These are phyloP conservation scores for Phania funesta DNA, from an alignment of 2,888 invertebrate genomes.

Conservation along the genomic window DNA sequence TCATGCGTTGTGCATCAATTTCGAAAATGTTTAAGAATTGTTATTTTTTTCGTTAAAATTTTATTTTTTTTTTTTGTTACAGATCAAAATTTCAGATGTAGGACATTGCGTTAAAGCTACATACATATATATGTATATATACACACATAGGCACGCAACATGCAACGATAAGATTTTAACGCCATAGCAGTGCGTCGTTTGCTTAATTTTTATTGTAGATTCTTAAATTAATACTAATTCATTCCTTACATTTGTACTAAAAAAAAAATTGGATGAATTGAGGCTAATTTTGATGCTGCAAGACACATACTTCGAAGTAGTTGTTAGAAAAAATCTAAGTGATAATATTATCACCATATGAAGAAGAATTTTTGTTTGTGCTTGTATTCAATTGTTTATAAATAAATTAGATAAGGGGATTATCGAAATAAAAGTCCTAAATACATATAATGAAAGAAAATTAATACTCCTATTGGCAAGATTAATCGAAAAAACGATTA, in stretches of 20 bases:
- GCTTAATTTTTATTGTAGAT: not conserved
- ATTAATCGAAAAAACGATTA: no score
- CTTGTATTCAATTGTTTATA: no score
- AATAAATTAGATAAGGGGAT: no score
- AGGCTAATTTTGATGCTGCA: not conserved
- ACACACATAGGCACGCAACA: not conserved
- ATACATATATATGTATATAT: not conserved
- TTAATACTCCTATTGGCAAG: no score
- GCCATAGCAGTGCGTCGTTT: not conserved
- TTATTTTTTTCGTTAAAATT: constrained; percentile 7
- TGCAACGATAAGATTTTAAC: not conserved
- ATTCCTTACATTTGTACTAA: not conserved
- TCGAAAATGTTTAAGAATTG: constrained; percentile 1
- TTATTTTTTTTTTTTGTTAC: not conserved
- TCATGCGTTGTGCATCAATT: constrained; percentile 28
- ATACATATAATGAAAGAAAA: no score
- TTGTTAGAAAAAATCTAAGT: no score
- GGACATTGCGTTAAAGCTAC: constrained; percentile 21
- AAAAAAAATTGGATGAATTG: not conserved
- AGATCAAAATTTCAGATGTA: constrained; percentile 37
- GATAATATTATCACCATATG: no score
- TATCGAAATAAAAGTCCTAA: no score
- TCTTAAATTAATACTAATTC: no score
- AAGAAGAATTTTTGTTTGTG: no score
- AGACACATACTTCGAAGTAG: no score